A percentile compares a stretch with the other conserved stretches of the same genome.
Evolutionary conservation across 2,113 vertebrate species (phyloP).

Genomic region (Anoura caudifer): DNA sequence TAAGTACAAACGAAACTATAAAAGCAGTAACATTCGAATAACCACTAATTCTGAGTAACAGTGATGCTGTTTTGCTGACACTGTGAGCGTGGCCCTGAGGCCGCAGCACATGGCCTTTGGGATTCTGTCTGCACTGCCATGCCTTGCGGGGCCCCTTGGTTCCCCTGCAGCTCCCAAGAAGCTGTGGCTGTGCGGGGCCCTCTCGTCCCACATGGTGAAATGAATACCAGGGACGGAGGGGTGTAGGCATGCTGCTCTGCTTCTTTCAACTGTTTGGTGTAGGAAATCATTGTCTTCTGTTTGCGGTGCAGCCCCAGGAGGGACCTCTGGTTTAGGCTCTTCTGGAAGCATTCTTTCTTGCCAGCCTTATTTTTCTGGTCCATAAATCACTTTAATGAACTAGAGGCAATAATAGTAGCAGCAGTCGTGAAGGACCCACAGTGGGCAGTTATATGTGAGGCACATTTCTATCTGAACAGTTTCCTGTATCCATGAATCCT

Average conservation of each 20-base stretch:
- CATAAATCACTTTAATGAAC: rapidly evolving
- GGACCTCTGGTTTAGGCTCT: neutral
- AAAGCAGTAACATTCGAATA: neutral
- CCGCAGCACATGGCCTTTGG: rapidly evolving
- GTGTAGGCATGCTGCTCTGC: neutral
- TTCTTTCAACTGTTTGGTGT: rapidly evolving
- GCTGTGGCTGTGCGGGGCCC: rapidly evolving
- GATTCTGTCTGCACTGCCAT: rapidly evolving
- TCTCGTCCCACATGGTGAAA: rapidly evolving
- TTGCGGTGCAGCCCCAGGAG: neutral
- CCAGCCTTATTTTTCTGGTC: neutral
- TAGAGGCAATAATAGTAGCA: neutral
- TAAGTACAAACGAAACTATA: neutral
- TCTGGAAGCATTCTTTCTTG: neutral
- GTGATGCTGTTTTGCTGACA: neutral
- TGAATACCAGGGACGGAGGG: neutral
- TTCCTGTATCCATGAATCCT: neutral
- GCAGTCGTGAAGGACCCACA: neutral
- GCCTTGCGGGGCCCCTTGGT: rapidly evolving
- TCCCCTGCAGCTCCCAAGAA: neutral
- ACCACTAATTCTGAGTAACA: rapidly evolving
- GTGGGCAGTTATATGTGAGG: neutral
- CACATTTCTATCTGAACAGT: neutral
- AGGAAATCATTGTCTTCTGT: neutral
- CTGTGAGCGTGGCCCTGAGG: rapidly evolving